These are phyloP conservation scores for Euzophera pinguis DNA, from an alignment of 2,888 invertebrate genomes.

Conservation along the genomic window DNA sequence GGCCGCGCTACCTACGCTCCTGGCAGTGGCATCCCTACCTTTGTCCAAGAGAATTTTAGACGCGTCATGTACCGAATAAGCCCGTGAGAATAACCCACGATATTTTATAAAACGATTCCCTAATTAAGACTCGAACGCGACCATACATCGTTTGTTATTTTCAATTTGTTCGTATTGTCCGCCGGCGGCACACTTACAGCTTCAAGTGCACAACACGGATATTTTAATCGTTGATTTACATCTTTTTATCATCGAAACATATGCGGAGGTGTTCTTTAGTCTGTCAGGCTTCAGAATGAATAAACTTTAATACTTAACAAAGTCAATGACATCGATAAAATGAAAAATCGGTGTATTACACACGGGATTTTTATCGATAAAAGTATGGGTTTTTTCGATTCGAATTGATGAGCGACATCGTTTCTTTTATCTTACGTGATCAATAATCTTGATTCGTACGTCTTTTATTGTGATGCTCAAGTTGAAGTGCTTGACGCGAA, in stretches of 20 bases:
- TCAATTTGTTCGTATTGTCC: slow-evolving; percentile 36
- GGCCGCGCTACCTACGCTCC: slow-evolving; percentile 71
- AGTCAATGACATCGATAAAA: slow-evolving; percentile 10
- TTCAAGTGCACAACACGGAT: slow-evolving; percentile 14
- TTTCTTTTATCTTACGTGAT: slow-evolving; percentile 8
- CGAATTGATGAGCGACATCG: slow-evolving; percentile 5
- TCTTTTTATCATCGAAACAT: slow-evolving; percentile 8
- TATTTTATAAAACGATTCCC: slow-evolving; percentile 50
- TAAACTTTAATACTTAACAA: slow-evolving; percentile 8
- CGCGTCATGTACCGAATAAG: slow-evolving; percentile 65
- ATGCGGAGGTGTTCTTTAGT: slow-evolving; percentile 9
- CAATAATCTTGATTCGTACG: slow-evolving; percentile 1
- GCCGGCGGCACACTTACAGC: slow-evolving; percentile 12
- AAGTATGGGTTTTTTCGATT: neutral
- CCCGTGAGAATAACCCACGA: slow-evolving; percentile 55
- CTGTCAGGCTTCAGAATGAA: slow-evolving; percentile 6
- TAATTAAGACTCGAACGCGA: slow-evolving; percentile 45
- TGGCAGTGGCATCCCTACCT: slow-evolving; percentile 49
- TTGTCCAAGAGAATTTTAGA: slow-evolving; percentile 66
- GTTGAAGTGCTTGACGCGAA: neutral
- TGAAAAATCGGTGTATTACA: slow-evolving; percentile 4
- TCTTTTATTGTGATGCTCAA: neutral
- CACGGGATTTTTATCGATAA: slow-evolving; percentile 1
- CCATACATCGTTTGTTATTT: slow-evolving; percentile 32
- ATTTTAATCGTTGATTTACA: slow-evolving; percentile 10